These are phyloP conservation scores for Microtus oregoni DNA, from an alignment of 2,113 vertebrate species.

Conservation along the genomic window DNA sequence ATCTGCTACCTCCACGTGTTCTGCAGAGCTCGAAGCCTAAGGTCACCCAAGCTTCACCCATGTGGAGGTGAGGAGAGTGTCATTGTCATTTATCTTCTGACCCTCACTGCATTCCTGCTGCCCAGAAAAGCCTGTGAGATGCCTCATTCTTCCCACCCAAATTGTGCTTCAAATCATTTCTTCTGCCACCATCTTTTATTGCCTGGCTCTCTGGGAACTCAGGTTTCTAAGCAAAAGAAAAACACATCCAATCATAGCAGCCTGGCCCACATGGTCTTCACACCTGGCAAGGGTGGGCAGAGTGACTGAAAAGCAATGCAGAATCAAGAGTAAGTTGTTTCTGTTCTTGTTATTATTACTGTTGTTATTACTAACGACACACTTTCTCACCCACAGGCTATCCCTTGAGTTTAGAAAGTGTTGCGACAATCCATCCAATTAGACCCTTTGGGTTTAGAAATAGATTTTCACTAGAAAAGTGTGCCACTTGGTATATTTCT, in stretches of 20 bases:
- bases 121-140: neutral
- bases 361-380: neutral
- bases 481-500: neutral
- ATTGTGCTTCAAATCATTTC: neutral
- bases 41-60: neutral
- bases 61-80: neutral
- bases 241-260: neutral
- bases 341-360: neutral
- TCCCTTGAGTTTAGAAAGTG: conserved; percentile 26
- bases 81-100: neutral
- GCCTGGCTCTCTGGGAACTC: neutral
- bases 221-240: neutral
- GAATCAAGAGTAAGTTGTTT: neutral
- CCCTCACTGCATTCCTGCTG: neutral
- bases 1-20: neutral
- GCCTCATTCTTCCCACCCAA: neutral
- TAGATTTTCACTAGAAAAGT: neutral
- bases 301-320: neutral
- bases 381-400: neutral
- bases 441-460: neutral
- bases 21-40: neutral
- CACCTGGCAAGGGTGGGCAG: neutral
- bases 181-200: neutral
- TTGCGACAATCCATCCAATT: neutral
- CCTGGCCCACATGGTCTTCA: neutral